A percentile compares a stretch with the other conserved stretches of the same genome.
Evolutionary conservation across 2,113 vertebrate species (phyloP).

Genomic region (Syngnathus typhle): DNA sequence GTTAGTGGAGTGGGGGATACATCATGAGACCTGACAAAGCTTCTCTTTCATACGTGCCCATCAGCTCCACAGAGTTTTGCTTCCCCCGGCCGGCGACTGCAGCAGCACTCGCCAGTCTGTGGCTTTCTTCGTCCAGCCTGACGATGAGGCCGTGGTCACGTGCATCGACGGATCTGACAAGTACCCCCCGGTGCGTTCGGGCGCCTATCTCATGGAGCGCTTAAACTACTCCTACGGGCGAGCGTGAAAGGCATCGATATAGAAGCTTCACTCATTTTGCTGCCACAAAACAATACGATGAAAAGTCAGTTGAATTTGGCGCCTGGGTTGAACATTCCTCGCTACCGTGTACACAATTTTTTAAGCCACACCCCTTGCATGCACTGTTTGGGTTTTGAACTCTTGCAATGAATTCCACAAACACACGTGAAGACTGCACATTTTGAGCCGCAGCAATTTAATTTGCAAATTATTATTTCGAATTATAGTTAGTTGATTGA

Average conservation of each 20-base stretch:
- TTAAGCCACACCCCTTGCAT: background rate
- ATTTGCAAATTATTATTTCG: too few species aligned
- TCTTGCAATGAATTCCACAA: too few species aligned
- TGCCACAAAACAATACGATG: background rate
- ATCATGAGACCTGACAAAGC: background rate
- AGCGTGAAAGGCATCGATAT: background rate
- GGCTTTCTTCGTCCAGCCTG: slow-evolving; percentile 68
- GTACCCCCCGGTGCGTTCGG: slow-evolving; percentile 53
- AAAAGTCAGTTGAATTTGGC: background rate
- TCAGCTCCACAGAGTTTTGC: slow-evolving; percentile 65
- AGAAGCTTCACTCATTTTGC: background rate
- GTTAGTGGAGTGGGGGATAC: background rate
- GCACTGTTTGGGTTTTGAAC: too few species aligned
- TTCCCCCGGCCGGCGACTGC: slow-evolving; percentile 58
- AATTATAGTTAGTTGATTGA: too few species aligned
- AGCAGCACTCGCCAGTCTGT: slow-evolving; percentile 61
- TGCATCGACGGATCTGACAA: slow-evolving; percentile 66
- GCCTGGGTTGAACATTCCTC: background rate
- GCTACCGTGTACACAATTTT: background rate
- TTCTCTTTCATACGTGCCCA: slow-evolving; percentile 1
- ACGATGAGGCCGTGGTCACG: slow-evolving; percentile 52
- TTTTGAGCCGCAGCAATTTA: too few species aligned
- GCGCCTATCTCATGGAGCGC: slow-evolving; percentile 41
- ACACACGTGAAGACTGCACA: too few species aligned
- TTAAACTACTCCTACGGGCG: slow-evolving; percentile 36